phyloP scores from a whole-genome alignment of 1,140 invertebrate species.

The Hydropsyche tenuis region DNA sequence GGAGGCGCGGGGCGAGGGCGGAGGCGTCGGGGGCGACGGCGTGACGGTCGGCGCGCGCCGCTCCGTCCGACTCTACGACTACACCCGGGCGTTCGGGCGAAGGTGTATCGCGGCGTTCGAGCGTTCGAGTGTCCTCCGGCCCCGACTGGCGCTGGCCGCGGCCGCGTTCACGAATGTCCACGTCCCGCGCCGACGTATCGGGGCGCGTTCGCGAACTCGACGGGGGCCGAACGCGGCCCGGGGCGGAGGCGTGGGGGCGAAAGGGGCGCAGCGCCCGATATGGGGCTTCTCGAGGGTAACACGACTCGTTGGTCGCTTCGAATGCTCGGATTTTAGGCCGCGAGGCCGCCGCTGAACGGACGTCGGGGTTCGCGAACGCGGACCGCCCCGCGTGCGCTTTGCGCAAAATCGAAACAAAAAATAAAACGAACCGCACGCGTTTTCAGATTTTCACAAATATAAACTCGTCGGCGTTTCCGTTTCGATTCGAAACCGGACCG shows the following conservation, averaged over 20 bases:
- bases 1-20: neutral
- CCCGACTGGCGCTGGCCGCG: neutral
- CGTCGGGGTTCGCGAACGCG: neutral
- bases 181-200: neutral
- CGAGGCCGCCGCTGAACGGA: too few relatives aligned
- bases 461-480: neutral
- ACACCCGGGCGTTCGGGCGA: too few relatives aligned
- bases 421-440: neutral
- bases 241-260: neutral
- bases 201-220: conserved; percentile 16
- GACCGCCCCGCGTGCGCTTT: neutral
- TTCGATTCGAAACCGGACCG: neutral
- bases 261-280: too few relatives aligned
- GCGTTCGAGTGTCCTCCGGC: too few relatives aligned
- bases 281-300: too few relatives aligned
- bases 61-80: neutral
- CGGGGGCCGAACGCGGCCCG: neutral
- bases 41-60: neutral
- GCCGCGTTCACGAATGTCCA: conserved; percentile 18
- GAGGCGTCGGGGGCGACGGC: neutral
- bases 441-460: too few relatives aligned
- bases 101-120: too few relatives aligned
- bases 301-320: too few relatives aligned
- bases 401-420: neutral
- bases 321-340: too few relatives aligned